Conservation (phyloP, 2,888 invertebrate genomes). For the Brachypalpus laphriformis region DNA sequence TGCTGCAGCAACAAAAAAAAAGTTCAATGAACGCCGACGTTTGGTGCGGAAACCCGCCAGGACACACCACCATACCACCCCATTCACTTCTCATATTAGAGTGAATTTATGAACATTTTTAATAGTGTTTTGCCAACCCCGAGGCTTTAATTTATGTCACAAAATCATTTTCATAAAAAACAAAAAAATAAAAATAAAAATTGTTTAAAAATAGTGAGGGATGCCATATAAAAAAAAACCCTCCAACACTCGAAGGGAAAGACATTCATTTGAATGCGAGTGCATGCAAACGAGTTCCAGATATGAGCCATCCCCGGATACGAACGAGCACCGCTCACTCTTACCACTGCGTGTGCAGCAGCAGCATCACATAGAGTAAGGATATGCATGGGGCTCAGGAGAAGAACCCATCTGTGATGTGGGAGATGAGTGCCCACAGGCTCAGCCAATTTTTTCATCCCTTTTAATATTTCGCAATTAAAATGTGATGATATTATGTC, state of each 20-base stretch:
- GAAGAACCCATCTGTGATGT: conserved; percentile 33
- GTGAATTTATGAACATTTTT: conserved; percentile 75
- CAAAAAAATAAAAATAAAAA: conserved; percentile 30
- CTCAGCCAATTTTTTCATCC: conserved; percentile 74
- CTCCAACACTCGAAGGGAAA: conserved; percentile 71
- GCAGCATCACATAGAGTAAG: conserved; percentile 18
- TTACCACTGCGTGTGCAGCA: conserved; percentile 62
- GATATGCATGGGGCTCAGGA: conserved; percentile 32
- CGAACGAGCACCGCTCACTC: conserved; percentile 23
- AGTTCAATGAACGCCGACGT: conserved; percentile 67
- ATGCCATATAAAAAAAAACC: conserved; percentile 43
- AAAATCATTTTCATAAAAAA: conserved; percentile 76
- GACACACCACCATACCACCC: conserved; percentile 36
- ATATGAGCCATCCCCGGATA: conserved; percentile 72
- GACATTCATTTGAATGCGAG: conserved; percentile 73
- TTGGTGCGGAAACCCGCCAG: conserved; percentile 60
- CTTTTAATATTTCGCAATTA: conserved; percentile 75
- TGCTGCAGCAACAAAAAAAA: conserved; percentile 13
- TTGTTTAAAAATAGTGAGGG: conserved; percentile 48
- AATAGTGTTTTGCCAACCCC: conserved; percentile 75
- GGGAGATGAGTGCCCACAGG: conserved; percentile 71
- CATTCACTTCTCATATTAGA: conserved; percentile 68
- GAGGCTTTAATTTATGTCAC: conserved; percentile 75
- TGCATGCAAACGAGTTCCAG: conserved; percentile 72
- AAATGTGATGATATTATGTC: conserved; percentile 75